A percentile compares a stretch with the other conserved stretches of the same genome.
These are phyloP conservation scores for Clostera curtula DNA, from an alignment of 2,888 invertebrate species.

Conservation along the genomic window DNA sequence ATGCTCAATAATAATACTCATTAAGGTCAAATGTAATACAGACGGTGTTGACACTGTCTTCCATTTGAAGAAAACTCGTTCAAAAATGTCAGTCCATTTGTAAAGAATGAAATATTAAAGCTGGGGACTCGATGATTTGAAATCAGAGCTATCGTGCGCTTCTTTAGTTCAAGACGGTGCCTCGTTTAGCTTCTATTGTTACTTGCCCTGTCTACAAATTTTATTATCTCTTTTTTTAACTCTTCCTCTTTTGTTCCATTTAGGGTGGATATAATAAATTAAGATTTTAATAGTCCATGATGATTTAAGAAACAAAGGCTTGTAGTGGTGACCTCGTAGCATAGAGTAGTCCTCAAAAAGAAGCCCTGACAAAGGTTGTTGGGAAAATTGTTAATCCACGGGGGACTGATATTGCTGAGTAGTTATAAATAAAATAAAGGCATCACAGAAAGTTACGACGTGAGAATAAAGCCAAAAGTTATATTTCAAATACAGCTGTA, in stretches of 20 bases:
- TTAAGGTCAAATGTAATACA: conserved; percentile 27
- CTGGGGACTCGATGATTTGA: conserved; percentile 45
- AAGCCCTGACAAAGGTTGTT: too few species aligned
- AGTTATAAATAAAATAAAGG: too few species aligned
- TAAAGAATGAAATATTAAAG: conserved; percentile 59
- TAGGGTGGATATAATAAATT: too few species aligned
- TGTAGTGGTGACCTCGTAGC: too few species aligned
- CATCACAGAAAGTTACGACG: too few species aligned
- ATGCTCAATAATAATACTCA: conserved; percentile 12
- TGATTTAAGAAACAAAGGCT: too few species aligned
- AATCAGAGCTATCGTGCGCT: conserved; percentile 41
- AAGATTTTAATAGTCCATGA: too few species aligned
- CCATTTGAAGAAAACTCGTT: conserved; percentile 41
- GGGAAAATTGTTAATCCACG: too few species aligned
- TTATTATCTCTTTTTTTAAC: neutral
- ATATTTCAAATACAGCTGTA: too few species aligned
- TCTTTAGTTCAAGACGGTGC: conserved; percentile 33
- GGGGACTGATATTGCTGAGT: too few species aligned
- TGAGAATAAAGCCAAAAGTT: too few species aligned
- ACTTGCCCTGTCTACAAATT: conserved; percentile 5
- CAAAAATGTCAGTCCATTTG: conserved; percentile 49
- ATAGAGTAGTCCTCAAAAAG: too few species aligned
- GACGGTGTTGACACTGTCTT: conserved; percentile 42
- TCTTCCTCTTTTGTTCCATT: neutral
- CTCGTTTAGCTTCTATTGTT: conserved; percentile 19